Base-by-base conservation (phyloP, 2,797 vertebrate genomes). In the Typhlichthys subterraneus region DNA sequence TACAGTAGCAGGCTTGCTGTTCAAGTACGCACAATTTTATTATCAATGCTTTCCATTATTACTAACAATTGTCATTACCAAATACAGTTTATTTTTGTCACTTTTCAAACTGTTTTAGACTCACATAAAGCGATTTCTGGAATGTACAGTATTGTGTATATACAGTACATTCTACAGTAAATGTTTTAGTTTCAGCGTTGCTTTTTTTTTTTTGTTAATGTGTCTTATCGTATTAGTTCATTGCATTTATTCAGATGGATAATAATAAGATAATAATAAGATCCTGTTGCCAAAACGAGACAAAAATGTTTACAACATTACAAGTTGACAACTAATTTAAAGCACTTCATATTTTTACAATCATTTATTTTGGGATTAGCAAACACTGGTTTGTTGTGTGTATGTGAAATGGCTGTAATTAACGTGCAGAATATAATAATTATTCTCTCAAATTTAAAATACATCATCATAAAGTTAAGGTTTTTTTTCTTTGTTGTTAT, bases 261-360 rank as follows among this genome's bases (percentile, higher is more conserved):
- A n/a, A n/a, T n/a, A n/a, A n/a, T n/a, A n/a, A n/a, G n/a, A n/a
- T n/a, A n/a, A n/a, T n/a, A n/a, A n/a, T n/a, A n/a, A n/a, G n/a
- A 56, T 59, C 13, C 38, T 57, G 29, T 55, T 59, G 49, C 65
- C 57, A 60, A 45, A 57, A 60, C 56, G 15, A 19, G 4, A 55
- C 59, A 48, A 53, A 3, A 63, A 45, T 38, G 56, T 60, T 63
- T 76, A 31, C 68, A 73, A 67, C 71, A 65, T 59, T 54, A 51
- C 38, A 29, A 4, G 23, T 29, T 29, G 38, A 13, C 38, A 56
- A 57, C 50, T 31, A 29, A 65, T 58, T 57, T 61, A 56, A 9
- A 72, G 45, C 42, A 64, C 48, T 55, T 1, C 54, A 67, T 60
- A 45, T 69, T 53, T 29, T 63, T 57, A 59, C 14, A 17, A 67